Conservation (phyloP, 2,113 vertebrate genomes). For the Oxygymnocypris stewartii region DNA sequence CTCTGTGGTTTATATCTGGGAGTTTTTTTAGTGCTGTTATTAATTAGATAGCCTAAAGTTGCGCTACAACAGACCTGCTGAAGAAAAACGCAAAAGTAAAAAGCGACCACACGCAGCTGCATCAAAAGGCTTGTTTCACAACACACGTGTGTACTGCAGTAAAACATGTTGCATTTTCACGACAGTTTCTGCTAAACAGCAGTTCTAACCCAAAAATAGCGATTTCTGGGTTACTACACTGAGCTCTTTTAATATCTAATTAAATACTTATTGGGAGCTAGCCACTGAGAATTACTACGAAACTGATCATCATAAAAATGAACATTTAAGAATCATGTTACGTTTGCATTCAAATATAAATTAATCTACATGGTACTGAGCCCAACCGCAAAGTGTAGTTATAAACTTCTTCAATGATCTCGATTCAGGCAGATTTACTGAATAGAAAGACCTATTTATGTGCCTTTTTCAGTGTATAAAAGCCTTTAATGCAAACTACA, state of each 20-base stretch:
- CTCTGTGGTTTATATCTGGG: constrained; percentile 25
- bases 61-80: constrained; percentile 33
- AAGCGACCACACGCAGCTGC: background rate
- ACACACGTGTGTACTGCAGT: background rate
- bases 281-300: background rate
- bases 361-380: background rate
- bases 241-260: background rate
- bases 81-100: constrained; percentile 12
- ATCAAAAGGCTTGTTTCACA: constrained; percentile 40
- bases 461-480: background rate
- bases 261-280: background rate
- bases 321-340: background rate
- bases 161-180: background rate
- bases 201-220: background rate
- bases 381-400: background rate
- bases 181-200: background rate
- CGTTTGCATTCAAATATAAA: background rate
- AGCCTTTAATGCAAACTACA: background rate
- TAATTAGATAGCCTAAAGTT: constrained; percentile 47
- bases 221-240: background rate
- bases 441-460: background rate
- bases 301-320: background rate
- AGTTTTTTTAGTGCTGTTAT: constrained; percentile 4
- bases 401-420: background rate
- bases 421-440: background rate